Base-by-base conservation (phyloP, 2,113 vertebrate species). In the Acrocephalus arundinaceus region DNA sequence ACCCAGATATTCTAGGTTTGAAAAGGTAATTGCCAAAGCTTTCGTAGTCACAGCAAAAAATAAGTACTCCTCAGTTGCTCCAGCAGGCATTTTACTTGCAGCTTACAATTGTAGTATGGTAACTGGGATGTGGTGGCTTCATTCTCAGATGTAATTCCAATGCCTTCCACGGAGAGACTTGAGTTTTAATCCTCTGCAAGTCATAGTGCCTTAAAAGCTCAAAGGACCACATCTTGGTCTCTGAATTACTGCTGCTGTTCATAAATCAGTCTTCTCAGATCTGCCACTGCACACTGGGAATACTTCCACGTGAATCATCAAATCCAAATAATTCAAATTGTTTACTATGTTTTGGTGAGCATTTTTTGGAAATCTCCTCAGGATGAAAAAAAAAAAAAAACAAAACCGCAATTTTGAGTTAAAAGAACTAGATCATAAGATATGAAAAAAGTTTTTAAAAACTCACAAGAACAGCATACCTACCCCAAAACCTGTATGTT, bases 1-100 rank as follows among this genome's bases (percentile, higher is more conserved):
- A 94, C 63, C 85, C 87, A 91, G 52, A 55, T 75, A 71, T 74
- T 86, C 72, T 49, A 85, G 22, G 27, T 74, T 92, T 86, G 77
- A 93, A 96, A 95, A 92, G 41, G 65, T 61, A 80, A 52, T 46
- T 79, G 46, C 37, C 68, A 91, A 85, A 71, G 61, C 83, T 96
- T 96, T 96, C 12, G 6, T 13, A 87, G 45, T 52, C 73, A 63
- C 3, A 2, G 51, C 0, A 2, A 68, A 2, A 78, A 61, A 74
- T 80, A 83, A 79, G 13, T 51, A 41, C 54, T 75, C 19, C 27
- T 93, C 39, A 49, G 27, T 31, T 91, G 51, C 57, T 88, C 70
- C 82, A 80, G 65, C 31, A 90, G 43, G 79, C 24, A 33, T 80
- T 96, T 90, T 80, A 73, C 67, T 67, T 83, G 46, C 28, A 84